A percentile compares a stretch with the other conserved stretches of the same genome.
Evolutionary conservation across 2,797 vertebrate species (phyloP).

Genomic region (Microctenopoma stevenorrisi): DNA sequence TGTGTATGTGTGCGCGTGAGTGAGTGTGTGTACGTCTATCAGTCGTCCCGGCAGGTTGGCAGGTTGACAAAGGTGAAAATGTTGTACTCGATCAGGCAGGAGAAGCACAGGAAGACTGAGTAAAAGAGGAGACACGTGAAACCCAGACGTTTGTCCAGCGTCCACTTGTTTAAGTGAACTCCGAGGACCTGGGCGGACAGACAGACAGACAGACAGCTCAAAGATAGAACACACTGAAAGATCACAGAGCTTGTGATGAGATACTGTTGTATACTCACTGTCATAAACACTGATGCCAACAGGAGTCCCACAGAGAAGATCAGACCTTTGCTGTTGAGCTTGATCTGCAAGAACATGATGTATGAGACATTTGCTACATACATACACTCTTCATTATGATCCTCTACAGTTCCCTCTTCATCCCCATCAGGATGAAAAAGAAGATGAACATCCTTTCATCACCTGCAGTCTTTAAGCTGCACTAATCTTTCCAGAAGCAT

Average conservation of each 20-base stretch:
- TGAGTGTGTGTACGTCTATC: slow-evolving; percentile 13
- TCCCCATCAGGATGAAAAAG: neutral
- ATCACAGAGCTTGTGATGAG: neutral
- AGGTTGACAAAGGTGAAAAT: slow-evolving; percentile 99
- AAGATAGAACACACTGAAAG: slow-evolving; percentile 1
- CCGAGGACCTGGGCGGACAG: slow-evolving; percentile 87
- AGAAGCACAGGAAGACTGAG: slow-evolving; percentile 95
- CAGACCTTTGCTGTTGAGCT: slow-evolving; percentile 96
- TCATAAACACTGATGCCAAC: slow-evolving; percentile 94
- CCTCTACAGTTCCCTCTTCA: too few species aligned
- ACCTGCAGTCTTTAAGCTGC: neutral
- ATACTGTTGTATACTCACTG: slow-evolving; percentile 84
- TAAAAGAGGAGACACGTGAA: slow-evolving; percentile 91
- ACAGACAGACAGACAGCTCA: neutral
- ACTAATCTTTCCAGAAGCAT: too few species aligned
- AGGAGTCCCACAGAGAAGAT: slow-evolving; percentile 97
- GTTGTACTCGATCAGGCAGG: slow-evolving; percentile 99
- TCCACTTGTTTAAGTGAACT: slow-evolving; percentile 96
- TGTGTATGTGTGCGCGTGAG: slow-evolving; percentile 1
- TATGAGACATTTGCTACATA: neutral
- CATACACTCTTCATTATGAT: neutral
- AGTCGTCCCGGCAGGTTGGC: slow-evolving; percentile 91
- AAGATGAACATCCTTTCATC: neutral
- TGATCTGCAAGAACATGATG: slow-evolving; percentile 81
- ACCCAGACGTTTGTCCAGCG: slow-evolving; percentile 92